Conservation (phyloP, 2,888 invertebrate genomes). For the Orchestes rusci region DNA sequence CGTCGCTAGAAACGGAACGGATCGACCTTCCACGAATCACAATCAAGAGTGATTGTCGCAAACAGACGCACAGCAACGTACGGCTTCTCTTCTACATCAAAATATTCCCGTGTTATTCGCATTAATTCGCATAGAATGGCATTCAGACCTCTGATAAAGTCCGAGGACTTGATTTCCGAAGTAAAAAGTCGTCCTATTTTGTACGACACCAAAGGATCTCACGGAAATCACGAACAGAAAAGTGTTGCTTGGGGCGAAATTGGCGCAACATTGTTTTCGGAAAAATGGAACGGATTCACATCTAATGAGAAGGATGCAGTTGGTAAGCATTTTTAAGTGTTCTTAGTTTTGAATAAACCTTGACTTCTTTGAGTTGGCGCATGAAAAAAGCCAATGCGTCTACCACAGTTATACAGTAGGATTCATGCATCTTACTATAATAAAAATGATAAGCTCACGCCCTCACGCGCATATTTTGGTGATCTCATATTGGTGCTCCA, state of each 20-base stretch:
- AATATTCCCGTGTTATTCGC: background rate
- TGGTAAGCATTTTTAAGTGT: slow-evolving; percentile 26
- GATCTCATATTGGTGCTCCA: too few species aligned
- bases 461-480: too few species aligned
- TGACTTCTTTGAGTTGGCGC: too few species aligned
- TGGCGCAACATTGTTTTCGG: slow-evolving; percentile 27
- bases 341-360: background rate
- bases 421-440: too few species aligned
- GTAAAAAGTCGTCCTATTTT: slow-evolving; percentile 31
- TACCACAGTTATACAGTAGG: too few species aligned
- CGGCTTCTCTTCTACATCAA: too few species aligned
- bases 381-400: too few species aligned
- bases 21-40: too few species aligned
- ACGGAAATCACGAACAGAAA: slow-evolving; percentile 27
- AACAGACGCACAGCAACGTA: too few species aligned
- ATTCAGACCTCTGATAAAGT: slow-evolving; percentile 7
- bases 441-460: too few species aligned
- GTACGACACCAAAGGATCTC: slow-evolving; percentile 29
- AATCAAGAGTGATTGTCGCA: too few species aligned
- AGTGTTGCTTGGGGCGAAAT: slow-evolving; percentile 31
- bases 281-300: slow-evolving; percentile 27
- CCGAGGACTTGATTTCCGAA: slow-evolving; percentile 14
- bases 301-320: slow-evolving; percentile 27
- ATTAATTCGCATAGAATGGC: background rate
- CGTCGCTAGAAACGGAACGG: background rate